These are phyloP conservation scores for Sipha flava DNA, from an alignment of 1,140 invertebrate genomes.

Conservation along the genomic window DNA sequence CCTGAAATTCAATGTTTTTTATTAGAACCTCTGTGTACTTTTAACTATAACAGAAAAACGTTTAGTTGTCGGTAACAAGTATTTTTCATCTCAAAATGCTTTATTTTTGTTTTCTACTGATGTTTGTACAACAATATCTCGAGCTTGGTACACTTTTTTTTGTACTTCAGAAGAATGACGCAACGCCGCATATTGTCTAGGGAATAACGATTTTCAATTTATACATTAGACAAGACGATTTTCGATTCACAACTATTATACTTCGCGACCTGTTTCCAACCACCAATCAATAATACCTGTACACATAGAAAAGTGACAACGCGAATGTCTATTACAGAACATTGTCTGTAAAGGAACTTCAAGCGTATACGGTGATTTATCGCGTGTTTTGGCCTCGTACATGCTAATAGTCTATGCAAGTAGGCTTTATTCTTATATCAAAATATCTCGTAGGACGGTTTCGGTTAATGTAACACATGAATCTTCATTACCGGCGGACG, in stretches of 20 bases:
- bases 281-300: background rate
- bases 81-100: background rate
- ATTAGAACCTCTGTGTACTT: background rate
- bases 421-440: slow-evolving; percentile 19
- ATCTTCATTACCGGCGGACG: slow-evolving; percentile 28
- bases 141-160: background rate
- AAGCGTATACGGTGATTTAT: slow-evolving; percentile 7
- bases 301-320: background rate
- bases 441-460: background rate
- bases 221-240: background rate
- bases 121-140: background rate
- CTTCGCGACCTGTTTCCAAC: background rate
- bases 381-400: background rate
- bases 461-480: slow-evolving; percentile 26
- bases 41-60: background rate
- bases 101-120: background rate
- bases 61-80: background rate
- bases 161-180: background rate
- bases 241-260: background rate
- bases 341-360: background rate
- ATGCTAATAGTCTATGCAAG: slow-evolving; percentile 11
- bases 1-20: slow-evolving; percentile 46
- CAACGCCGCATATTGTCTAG: background rate
- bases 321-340: background rate
- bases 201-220: background rate